Percentiles rank a stretch among this genome's conserved stretches.
Conservation (phyloP, 2,113 vertebrate genomes). For the Tyto alba region DNA sequence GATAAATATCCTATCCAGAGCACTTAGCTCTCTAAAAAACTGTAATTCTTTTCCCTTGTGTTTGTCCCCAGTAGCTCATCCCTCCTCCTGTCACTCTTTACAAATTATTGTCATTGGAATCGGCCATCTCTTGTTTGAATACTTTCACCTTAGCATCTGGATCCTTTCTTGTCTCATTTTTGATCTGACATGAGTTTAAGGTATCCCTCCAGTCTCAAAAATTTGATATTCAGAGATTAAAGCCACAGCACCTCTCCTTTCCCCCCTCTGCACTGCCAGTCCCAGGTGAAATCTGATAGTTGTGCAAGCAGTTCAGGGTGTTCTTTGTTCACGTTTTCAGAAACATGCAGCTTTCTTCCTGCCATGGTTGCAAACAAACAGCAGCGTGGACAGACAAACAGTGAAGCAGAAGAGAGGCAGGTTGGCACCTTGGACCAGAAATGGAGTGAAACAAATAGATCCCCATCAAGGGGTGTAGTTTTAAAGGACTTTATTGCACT, state of each 20-base stretch:
- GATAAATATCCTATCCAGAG: not conserved
- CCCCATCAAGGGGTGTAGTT: not conserved
- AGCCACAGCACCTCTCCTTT: not conserved
- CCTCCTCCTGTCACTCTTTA: not conserved
- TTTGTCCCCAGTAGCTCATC: not conserved
- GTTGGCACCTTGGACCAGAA: not conserved
- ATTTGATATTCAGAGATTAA: not conserved
- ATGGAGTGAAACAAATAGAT: not conserved
- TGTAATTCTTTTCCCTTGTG: rapidly evolving
- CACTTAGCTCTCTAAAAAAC: not conserved
- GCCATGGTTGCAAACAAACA: not conserved
- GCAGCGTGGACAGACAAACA: not conserved
- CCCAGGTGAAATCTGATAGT: not conserved
- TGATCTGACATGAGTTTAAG: not conserved
- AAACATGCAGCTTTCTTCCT: not conserved
- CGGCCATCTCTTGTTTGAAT: not conserved
- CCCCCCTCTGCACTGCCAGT: not conserved
- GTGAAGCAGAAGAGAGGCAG: not conserved
- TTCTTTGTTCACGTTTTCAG: not conserved
- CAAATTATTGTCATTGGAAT: not conserved
- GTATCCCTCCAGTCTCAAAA: not conserved
- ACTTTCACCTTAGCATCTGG: not conserved
- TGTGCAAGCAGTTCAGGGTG: not conserved
- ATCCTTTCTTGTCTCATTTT: not conserved
- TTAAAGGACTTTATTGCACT: not conserved